A percentile compares a stretch with the other conserved stretches of the same genome.
Conservation (phyloP, 2,888 invertebrate species). For the Galerucella nymphaeae region DNA sequence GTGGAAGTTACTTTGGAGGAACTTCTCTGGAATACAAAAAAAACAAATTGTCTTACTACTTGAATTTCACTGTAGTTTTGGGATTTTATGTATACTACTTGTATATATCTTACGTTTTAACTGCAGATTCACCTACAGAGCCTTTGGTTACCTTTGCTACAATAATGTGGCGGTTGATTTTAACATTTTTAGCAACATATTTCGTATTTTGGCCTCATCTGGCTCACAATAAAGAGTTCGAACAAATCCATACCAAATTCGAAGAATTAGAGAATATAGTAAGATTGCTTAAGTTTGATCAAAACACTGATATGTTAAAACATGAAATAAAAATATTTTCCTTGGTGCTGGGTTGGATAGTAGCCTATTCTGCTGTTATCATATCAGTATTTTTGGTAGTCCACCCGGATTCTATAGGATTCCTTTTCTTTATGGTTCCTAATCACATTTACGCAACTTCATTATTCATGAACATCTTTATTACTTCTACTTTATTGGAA, state of each 20-base stretch:
- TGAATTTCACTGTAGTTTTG: not conserved
- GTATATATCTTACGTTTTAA: not conserved
- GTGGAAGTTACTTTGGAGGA: slow-evolving; percentile 4
- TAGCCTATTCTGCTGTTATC: not conserved
- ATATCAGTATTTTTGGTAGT: not conserved
- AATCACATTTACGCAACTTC: not conserved
- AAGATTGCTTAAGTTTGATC: not conserved
- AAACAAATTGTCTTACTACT: not conserved
- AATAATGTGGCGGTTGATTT: not conserved
- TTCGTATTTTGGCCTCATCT: not conserved
- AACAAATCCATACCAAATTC: not conserved
- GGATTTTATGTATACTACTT: not conserved
- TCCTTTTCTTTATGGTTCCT: not conserved
- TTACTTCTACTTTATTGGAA: not conserved
- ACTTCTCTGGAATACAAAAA: not conserved
- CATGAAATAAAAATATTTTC: not conserved
- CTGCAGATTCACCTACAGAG: not conserved
- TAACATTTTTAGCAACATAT: not conserved
- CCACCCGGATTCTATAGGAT: not conserved
- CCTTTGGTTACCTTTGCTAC: not conserved
- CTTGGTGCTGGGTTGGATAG: not conserved
- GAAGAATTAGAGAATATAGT: not conserved
- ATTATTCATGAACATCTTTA: not conserved
- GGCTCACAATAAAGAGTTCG: not conserved
- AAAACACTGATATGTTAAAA: not conserved